phyloP scores from a whole-genome alignment of 2,888 invertebrate species.

The Galeopsomyia nigrocyanea region DNA sequence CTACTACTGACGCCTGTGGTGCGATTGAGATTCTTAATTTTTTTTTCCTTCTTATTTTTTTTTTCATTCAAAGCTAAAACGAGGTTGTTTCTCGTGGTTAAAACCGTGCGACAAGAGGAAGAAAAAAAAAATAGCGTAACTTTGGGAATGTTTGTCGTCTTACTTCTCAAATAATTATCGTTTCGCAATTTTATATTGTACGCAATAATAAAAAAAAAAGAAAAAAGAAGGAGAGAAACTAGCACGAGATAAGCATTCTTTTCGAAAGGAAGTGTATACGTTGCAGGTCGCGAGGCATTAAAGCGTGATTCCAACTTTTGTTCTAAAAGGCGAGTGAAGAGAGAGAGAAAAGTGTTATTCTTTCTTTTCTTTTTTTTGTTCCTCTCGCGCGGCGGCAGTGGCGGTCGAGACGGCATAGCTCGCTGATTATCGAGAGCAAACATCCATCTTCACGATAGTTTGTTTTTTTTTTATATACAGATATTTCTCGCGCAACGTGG shows the following conservation, averaged over 20 bases:
- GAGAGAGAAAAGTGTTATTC: background rate
- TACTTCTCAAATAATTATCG: conserved; percentile 4
- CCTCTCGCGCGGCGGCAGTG: background rate
- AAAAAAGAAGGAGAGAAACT: no score
- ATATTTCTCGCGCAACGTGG: conserved; percentile 6
- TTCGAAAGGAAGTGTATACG: background rate
- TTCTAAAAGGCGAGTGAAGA: background rate
- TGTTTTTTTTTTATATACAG: background rate
- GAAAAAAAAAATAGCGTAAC: background rate
- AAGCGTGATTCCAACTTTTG: background rate
- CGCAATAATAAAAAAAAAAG: background rate
- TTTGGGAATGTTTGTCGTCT: background rate
- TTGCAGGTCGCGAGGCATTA: background rate
- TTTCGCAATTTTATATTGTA: background rate
- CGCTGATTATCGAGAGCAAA: conserved; percentile 35
- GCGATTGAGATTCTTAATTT: background rate
- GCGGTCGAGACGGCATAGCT: conserved; percentile 3
- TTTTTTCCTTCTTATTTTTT: no score
- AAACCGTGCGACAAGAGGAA: background rate
- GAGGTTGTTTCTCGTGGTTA: no score
- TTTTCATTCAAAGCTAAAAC: no score
- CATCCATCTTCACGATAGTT: background rate
- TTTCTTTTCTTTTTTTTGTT: background rate
- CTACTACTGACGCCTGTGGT: conserved; percentile 9
- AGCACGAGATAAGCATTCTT: background rate